Evolutionary conservation across 2,113 vertebrate species (phyloP), one percentile per base, ranked within the genome.

Genomic region (Epinephelus moara): DNA sequence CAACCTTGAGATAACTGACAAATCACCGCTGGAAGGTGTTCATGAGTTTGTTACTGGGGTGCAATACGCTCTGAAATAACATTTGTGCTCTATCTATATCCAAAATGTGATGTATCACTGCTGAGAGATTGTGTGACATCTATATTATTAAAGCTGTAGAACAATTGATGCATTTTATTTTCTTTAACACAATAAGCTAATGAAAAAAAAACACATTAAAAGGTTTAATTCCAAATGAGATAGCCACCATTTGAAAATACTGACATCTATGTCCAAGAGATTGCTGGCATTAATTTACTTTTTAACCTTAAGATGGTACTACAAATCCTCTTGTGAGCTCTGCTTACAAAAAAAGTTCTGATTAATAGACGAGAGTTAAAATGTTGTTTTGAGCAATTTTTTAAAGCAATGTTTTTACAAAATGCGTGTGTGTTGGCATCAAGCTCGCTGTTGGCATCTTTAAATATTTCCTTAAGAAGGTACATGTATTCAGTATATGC

Each of bases 171-270:
- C 59, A 74, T 70, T 74, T 27, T n/a, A 56, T 37, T n/a, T 55
- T 69, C 30, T 25, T 76, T 21, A 62, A 57, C 50, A 78, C 66
- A 83, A 21, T 52, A 17, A 75, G 66, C 47, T 33, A 42, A 74
- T 45, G 15, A 13, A 63, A 59, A 71, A 64, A 33, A 27, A 1
- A 70, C 15, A 45, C 9, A 57, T 17, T 21, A 27, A 53, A 27
- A 53, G 45, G 49, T 70, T 56, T 37, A 37, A 73, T 45, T 85
- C 14, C 30, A 75, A 79, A 70, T 52, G 5, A 78, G 21, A 89
- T 10, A 15, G 53, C 56, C 13, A 69, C 55, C 56, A 23, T 72
- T 79, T 56, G 6, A 86, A 84, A 87, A 81, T 83, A 89, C 85
- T 15, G 68, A 85, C 55, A 68, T 50, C 47, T 47, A 27, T 30